A percentile compares a stretch with the other conserved stretches of the same genome.
Evolutionary conservation across 2,797 vertebrate species (phyloP).

Genomic region (Manis javanica): DNA sequence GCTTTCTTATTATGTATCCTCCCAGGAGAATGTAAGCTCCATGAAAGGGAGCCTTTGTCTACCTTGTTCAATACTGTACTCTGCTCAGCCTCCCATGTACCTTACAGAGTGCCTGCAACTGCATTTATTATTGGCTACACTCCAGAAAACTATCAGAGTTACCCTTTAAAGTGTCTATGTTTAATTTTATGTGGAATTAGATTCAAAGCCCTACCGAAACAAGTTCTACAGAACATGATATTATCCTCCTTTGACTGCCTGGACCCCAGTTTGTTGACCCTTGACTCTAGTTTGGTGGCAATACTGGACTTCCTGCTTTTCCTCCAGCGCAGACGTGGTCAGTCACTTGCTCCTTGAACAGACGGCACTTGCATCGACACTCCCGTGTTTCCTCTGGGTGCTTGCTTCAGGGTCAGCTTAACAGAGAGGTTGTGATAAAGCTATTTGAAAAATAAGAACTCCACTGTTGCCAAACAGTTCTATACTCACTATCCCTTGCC

Average conservation of each 20-base stretch:
- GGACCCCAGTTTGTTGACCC: accelerated
- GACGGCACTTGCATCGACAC: background rate
- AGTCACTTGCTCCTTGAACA: background rate
- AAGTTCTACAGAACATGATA: background rate
- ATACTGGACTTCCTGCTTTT: background rate
- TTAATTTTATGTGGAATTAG: background rate
- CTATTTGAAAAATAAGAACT: background rate
- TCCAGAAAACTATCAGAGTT: background rate
- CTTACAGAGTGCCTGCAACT: background rate
- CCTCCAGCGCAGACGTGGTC: too few relatives aligned
- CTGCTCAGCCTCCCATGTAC: background rate
- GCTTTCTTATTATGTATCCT: background rate
- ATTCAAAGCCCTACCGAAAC: background rate
- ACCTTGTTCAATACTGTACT: background rate
- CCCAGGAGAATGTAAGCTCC: background rate
- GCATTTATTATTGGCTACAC: background rate
- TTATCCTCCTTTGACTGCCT: background rate
- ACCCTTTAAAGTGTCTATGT: background rate
- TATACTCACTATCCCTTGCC: background rate
- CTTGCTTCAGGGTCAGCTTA: background rate
- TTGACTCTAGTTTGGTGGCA: background rate
- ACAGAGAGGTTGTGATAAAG: background rate
- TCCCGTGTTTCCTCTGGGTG: background rate
- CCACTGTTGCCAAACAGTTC: background rate
- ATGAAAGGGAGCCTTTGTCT: background rate